Evolutionary conservation across 1,140 invertebrate genomes (phyloP), one percentile per base, ranked within the genome.

Genomic region (Oedothorax gibbosus): DNA sequence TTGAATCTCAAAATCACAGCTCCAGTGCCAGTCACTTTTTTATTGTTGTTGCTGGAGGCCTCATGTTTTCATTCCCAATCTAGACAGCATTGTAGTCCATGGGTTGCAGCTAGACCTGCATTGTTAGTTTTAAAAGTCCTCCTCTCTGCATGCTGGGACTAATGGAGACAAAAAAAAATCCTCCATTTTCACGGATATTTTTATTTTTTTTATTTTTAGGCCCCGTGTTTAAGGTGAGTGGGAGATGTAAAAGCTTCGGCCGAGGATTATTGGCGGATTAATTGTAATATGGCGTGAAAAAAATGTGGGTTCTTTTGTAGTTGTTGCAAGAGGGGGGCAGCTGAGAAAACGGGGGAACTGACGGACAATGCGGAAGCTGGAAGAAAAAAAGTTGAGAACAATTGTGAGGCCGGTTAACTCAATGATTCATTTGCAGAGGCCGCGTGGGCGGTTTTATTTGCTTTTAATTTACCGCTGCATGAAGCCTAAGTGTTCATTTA

Each of bases 271-370:
- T 68, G 77, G 50, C 64, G 77, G 77, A 79, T 79, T 79, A 79
- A 79, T 79, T 68, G 77, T 79, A 79, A 79, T 79, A 79, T 65
- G 62, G 77, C 77, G 77, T 79, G 77, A 79, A 79, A 79, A 77
- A 79, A 65, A 51, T 35, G 35, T 35, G 35, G 57, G 62, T 56
- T 51, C 76, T 66, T 66, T 68, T 66, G 57, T 79, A 64, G 35
- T 35, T 35, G 35, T 2, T 5, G 35, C 35, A 35, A 8, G 60
- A 71, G 7, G 12, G 2, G 18, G 20, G 53, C 77, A 79, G 77
- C 77, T 79, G 77, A 79, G 64, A 79, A 79, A 79, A 79, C 77
- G 56, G 35, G 50, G 5, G 49, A n/a, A 65, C 51, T 60, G 12
- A 56, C 8, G 53, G 7, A 56, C 72, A 56, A 75, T 35, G 14